These are phyloP conservation scores for Macrotus californicus DNA, from an alignment of 2,113 vertebrate species.

Conservation along the genomic window DNA sequence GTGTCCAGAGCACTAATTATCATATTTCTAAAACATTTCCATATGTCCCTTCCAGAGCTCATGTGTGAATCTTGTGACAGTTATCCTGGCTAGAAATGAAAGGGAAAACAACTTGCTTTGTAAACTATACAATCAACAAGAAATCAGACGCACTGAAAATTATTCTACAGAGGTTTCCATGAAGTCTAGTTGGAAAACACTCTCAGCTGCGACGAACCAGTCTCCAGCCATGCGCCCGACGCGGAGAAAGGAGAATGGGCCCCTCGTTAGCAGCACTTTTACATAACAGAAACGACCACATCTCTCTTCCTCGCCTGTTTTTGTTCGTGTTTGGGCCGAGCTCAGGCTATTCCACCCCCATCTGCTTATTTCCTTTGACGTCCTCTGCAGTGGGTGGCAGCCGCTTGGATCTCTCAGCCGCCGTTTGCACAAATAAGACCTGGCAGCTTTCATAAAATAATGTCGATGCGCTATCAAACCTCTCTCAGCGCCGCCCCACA, in stretches of 20 bases:
- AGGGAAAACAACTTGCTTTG: not conserved
- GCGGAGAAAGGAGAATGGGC: not conserved
- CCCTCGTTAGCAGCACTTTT: not conserved
- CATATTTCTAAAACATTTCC: not conserved
- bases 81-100: not conserved
- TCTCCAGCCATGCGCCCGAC: not conserved
- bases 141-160: not conserved
- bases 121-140: not conserved
- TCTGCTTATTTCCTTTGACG: constrained; percentile 70
- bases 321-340: not conserved
- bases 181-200: not conserved
- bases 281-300: constrained; percentile 37
- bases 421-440: constrained; percentile 74
- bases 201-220: not conserved
- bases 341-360: constrained; percentile 39
- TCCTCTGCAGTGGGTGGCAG: constrained; percentile 66
- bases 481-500: constrained; percentile 46
- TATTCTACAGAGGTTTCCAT: not conserved
- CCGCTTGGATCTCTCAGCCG: constrained; percentile 61
- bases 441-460: constrained; percentile 74
- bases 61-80: not conserved
- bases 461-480: constrained; percentile 72
- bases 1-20: not conserved
- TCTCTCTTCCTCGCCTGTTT: constrained; percentile 22
- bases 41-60: accelerated